These are phyloP conservation scores for Centrocercus urophasianus DNA, from an alignment of 2,113 vertebrate species.

Conservation along the genomic window DNA sequence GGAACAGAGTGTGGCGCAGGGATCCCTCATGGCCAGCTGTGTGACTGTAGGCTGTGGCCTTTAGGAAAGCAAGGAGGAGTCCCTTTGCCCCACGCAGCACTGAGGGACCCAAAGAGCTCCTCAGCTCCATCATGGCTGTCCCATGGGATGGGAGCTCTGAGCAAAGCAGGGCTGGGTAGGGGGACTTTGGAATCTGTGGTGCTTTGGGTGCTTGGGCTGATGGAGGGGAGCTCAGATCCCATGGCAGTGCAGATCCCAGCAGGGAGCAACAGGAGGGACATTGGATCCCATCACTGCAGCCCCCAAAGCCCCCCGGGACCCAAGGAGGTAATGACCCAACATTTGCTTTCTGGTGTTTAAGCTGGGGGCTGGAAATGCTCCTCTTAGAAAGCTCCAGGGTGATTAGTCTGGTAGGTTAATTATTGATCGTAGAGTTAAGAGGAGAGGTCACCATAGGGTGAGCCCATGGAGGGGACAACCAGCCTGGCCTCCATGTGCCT, in stretches of 20 bases:
- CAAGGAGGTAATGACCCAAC: fast-evolving
- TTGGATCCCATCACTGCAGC: too few species aligned
- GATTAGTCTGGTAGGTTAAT: not conserved
- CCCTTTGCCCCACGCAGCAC: not conserved
- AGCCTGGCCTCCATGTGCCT: not conserved
- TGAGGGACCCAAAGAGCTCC: not conserved
- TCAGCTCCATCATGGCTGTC: not conserved
- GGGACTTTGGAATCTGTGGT: too few species aligned
- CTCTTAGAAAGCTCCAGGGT: not conserved
- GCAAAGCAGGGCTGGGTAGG: too few species aligned
- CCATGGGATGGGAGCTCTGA: too few species aligned
- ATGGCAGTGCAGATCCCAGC: too few species aligned
- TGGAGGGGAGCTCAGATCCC: too few species aligned
- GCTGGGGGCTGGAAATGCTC: not conserved
- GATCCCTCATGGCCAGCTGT: not conserved
- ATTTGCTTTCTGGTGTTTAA: not conserved
- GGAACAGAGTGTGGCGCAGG: too few species aligned
- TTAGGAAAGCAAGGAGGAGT: not conserved
- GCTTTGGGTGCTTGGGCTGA: too few species aligned
- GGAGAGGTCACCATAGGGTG: not conserved
- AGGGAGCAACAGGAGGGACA: too few species aligned
- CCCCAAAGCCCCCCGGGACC: too few species aligned
- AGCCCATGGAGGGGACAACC: not conserved
- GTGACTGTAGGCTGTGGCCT: fast-evolving
- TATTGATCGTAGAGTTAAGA: not conserved